Conservation (phyloP, 2,113 vertebrate genomes). For the Anser brachyrhynchus region DNA sequence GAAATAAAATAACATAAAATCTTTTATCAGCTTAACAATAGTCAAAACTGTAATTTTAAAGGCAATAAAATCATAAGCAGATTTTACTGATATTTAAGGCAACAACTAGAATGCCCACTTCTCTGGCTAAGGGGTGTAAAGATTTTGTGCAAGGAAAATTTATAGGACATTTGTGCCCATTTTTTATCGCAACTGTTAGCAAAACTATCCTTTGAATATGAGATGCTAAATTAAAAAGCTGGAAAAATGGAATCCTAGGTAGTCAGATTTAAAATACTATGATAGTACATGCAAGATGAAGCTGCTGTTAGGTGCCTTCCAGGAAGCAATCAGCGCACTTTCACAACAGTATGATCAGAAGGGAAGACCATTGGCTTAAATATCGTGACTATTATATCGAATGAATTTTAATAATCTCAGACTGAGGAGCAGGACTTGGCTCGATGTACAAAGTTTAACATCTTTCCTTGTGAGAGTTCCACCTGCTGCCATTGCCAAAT, state of each 20-base stretch:
- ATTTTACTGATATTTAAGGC: background rate
- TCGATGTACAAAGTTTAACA: rapidly evolving
- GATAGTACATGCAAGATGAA: background rate
- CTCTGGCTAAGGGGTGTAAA: background rate
- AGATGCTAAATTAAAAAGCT: background rate
- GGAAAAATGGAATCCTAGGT: background rate
- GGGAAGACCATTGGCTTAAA: background rate
- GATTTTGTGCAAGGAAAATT: background rate
- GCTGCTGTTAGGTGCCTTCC: background rate
- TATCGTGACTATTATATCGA: background rate
- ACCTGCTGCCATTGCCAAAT: background rate
- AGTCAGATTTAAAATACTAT: background rate
- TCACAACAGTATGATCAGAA: background rate
- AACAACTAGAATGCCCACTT: background rate
- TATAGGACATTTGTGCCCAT: background rate
- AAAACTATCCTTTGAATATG: background rate
- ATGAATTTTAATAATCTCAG: background rate
- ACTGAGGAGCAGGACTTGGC: background rate
- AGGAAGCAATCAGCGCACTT: background rate
- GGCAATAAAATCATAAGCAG: background rate
- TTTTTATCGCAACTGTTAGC: background rate
- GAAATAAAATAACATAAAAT: background rate
- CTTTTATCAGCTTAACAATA: background rate
- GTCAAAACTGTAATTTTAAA: background rate
- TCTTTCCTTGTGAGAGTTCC: background rate